Base-by-base conservation (phyloP, 2,113 vertebrate genomes). In the Plotosus lineatus region DNA sequence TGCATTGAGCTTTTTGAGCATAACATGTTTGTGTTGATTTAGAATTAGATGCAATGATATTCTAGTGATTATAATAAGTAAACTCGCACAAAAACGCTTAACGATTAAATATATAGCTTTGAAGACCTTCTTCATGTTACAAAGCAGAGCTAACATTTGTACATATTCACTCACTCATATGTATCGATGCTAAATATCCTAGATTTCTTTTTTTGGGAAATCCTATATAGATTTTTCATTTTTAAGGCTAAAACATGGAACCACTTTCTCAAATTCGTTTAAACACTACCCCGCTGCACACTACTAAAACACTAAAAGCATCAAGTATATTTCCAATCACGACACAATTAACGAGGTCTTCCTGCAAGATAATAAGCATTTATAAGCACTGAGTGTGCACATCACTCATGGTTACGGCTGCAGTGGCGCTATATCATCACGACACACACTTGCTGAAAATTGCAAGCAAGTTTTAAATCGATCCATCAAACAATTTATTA, bases 341-440 rank as follows among this genome's bases (percentile, higher is more conserved):
- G 11, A 19, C 19, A 40, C 63, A 11, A 66, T 40, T 66, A 40
- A 66, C 10, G 36, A 40, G 3, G 36, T 40, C 63, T 40, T 19
- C 19, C 3, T 23, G 11, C 21, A 40, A 23, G 63, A n/a, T 40
- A 38, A 65, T 65, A 40, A 66, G 36, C 36, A 40, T 63, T 36
- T 36, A 19, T 36, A 63, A 63, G 63, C 33, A 61, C 58, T 19
- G 19, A 40, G n/a, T n/a, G n/a, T n/a, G 19, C 36, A 36, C 61
- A 65, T 65, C 61, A 36, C 6, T 63, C 60, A 19, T 17, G 10
- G 61, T 38, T 33, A 23, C n/a, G 36, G 21, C 36, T 66, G 36
- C 9, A 66, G 36, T 40, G 63, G 36, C n/a, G 63, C 36, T 66
- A 66, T 36, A 66, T 66, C 63, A 66, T 66, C 63, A 66, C 19